Evolutionary conservation across 37 sponge, comb jelly and placozoan species (phyloP).

Genomic region (Bolinopsis microptera): DNA sequence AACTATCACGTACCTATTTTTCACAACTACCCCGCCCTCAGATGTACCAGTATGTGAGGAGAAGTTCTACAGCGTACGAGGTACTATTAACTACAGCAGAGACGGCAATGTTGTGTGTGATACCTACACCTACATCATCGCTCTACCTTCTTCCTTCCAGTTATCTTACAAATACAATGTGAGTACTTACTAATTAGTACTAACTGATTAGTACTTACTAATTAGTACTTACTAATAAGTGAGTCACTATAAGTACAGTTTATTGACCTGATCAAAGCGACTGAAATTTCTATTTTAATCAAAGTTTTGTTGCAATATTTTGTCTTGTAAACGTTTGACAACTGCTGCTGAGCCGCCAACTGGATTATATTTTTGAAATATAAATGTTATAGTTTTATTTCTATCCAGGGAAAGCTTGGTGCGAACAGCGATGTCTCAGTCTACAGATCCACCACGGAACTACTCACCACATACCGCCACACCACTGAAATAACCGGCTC

Average conservation of each 20-base stretch:
- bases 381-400: too few relatives aligned
- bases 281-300: too few relatives aligned
- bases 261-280: too few relatives aligned
- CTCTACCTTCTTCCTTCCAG: conserved; percentile 22
- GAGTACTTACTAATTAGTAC: background rate
- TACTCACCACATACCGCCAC: background rate
- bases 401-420: background rate
- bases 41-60: background rate
- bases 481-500: background rate
- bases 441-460: background rate
- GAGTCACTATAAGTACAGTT: too few relatives aligned
- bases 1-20: too few relatives aligned
- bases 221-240: background rate
- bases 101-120: background rate
- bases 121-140: background rate
- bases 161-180: conserved; percentile 27
- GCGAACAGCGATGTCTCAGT: background rate
- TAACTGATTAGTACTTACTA: background rate
- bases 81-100: background rate
- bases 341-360: too few relatives aligned
- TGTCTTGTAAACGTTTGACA: too few relatives aligned
- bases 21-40: background rate
- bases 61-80: background rate
- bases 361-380: too few relatives aligned
- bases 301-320: too few relatives aligned